A percentile compares a stretch with the other conserved stretches of the same genome.
phyloP scores from a whole-genome alignment of 2,113 vertebrate species.

The Anguilla japonica region DNA sequence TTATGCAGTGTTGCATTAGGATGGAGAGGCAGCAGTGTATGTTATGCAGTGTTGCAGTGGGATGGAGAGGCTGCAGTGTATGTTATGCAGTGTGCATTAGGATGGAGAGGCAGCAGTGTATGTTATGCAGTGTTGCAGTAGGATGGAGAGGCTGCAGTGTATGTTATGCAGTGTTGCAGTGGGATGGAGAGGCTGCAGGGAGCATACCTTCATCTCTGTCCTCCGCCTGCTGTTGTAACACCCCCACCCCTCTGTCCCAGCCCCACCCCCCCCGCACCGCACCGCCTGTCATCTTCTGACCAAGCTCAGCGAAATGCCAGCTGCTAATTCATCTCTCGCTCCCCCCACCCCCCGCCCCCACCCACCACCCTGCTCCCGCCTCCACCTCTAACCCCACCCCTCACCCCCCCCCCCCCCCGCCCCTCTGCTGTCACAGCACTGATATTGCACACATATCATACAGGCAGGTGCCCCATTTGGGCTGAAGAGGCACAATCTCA shows the following conservation, averaged over 20 bases:
- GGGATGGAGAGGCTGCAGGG: too few relatives aligned
- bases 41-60: too few relatives aligned
- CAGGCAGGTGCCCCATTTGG: conserved; percentile 47
- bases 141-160: too few relatives aligned
- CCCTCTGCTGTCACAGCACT: conserved; percentile 32
- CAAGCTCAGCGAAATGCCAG: background rate
- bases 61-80: too few relatives aligned
- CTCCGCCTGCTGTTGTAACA: background rate
- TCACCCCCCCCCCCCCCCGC: background rate
- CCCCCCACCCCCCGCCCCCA: background rate
- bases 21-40: too few relatives aligned
- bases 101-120: too few relatives aligned
- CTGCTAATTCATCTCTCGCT: conserved; percentile 3
- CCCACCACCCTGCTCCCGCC: background rate
- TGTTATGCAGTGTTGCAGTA: too few relatives aligned
- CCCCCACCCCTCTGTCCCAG: background rate
- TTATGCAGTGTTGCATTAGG: too few relatives aligned
- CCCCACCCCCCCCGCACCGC: background rate
- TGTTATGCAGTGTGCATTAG: too few relatives aligned
- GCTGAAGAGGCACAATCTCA: conserved; percentile 22
- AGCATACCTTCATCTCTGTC: background rate
- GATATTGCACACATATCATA: conserved; percentile 59
- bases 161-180: too few relatives aligned
- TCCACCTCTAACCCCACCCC: background rate
- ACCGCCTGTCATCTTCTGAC: background rate